Conservation (phyloP, 2,888 invertebrate species). For the Spodoptera picta region DNA sequence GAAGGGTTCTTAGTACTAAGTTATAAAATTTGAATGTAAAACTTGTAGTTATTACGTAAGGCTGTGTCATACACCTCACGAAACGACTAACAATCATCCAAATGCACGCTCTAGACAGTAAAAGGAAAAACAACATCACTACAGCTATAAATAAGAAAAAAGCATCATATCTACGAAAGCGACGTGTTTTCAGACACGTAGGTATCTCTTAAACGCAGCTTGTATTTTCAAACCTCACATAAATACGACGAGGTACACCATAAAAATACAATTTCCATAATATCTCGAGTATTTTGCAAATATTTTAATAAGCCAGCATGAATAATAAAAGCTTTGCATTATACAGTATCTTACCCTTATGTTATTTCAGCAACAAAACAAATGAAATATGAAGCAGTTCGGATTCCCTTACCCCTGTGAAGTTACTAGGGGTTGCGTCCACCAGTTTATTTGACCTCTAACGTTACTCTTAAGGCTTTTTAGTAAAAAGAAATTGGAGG, state of each 20-base stretch:
- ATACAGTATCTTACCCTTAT: constrained; percentile 54
- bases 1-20: no score
- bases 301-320: constrained; percentile 43
- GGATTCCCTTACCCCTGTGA: constrained; percentile 51
- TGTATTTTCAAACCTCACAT: constrained; percentile 6
- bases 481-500: constrained; percentile 22
- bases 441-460: constrained; percentile 53
- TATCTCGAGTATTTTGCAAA: constrained; percentile 34
- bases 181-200: no score
- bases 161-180: no score
- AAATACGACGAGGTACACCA: constrained; percentile 4
- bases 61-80: no score
- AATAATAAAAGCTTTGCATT: constrained; percentile 44
- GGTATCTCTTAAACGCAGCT: constrained; percentile 1
- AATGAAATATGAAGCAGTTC: constrained; percentile 66
- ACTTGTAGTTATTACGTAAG: no score
- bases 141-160: no score
- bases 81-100: no score
- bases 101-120: no score
- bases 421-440: constrained; percentile 46
- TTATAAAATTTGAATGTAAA: no score
- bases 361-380: constrained; percentile 57
- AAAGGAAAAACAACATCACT: no score
- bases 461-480: constrained; percentile 4
- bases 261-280: constrained; percentile 25